Conservation (phyloP, 2,797 vertebrate species). For the Hydrolagus colliei region DNA sequence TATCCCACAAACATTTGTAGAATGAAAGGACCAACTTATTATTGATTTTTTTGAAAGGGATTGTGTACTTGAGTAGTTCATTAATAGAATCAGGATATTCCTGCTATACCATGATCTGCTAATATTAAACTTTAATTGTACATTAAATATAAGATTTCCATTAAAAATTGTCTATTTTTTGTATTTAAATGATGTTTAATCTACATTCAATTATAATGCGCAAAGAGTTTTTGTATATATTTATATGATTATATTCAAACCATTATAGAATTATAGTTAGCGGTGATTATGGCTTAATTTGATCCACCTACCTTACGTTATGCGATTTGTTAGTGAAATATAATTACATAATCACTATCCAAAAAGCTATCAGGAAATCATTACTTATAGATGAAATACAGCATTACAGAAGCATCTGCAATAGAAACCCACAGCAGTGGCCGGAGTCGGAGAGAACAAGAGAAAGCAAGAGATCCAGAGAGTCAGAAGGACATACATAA, state of each 20-base stretch:
- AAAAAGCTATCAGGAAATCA: no score
- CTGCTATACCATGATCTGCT: not conserved
- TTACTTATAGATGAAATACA: not conserved
- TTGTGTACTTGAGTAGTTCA: not conserved
- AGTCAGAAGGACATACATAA: not conserved
- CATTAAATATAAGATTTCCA: not conserved
- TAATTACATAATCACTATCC: not conserved
- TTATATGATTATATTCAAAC: not conserved
- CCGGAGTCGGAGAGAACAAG: not conserved
- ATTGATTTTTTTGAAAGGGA: not conserved
- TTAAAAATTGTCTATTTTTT: no score
- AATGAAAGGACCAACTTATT: no score
- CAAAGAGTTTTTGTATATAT: not conserved
- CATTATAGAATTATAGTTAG: no score
- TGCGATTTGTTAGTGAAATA: not conserved
- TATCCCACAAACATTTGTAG: no score
- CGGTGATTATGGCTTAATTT: not conserved
- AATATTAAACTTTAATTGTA: not conserved
- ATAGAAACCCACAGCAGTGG: not conserved
- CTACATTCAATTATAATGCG: no score
- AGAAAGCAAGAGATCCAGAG: not conserved
- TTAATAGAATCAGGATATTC: not conserved
- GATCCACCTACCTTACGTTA: not conserved
- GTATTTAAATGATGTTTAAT: no score
- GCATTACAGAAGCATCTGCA: not conserved